Evolutionary conservation across 2,113 vertebrate species (phyloP).

Genomic region (Gallinago media): DNA sequence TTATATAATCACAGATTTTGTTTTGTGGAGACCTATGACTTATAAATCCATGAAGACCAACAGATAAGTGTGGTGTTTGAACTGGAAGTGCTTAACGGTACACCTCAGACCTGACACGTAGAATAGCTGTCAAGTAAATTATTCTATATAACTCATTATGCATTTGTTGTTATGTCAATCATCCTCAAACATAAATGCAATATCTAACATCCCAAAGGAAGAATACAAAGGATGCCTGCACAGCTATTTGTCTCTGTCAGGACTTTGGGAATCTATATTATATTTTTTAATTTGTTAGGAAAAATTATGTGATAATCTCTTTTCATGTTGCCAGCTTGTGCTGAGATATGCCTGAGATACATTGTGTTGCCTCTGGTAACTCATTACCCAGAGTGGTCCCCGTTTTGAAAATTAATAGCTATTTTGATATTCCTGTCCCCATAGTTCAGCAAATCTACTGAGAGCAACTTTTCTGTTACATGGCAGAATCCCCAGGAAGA

Average conservation of each 20-base stretch:
- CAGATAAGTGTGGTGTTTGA: neutral
- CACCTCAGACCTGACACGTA: neutral
- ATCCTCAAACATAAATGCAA: neutral
- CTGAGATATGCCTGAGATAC: neutral
- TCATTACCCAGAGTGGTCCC: neutral
- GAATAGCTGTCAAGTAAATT: neutral
- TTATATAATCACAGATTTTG: neutral
- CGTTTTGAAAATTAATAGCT: neutral
- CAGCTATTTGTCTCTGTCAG: neutral
- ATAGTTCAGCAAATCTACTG: neutral
- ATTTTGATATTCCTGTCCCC: neutral
- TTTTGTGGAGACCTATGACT: neutral
- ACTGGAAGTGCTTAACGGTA: neutral
- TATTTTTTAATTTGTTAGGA: neutral
- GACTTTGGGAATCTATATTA: neutral
- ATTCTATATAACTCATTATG: neutral
- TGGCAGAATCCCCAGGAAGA: neutral
- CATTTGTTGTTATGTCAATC: neutral
- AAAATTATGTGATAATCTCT: neutral
- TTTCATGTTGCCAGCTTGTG: neutral
- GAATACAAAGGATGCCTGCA: neutral
- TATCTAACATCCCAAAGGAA: neutral
- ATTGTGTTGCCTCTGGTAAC: neutral
- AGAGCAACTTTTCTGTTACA: neutral
- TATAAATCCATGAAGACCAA: neutral